phyloP scores from a whole-genome alignment of 2,113 vertebrate species.

The Sinocyclocheilus maitianheensis region DNA sequence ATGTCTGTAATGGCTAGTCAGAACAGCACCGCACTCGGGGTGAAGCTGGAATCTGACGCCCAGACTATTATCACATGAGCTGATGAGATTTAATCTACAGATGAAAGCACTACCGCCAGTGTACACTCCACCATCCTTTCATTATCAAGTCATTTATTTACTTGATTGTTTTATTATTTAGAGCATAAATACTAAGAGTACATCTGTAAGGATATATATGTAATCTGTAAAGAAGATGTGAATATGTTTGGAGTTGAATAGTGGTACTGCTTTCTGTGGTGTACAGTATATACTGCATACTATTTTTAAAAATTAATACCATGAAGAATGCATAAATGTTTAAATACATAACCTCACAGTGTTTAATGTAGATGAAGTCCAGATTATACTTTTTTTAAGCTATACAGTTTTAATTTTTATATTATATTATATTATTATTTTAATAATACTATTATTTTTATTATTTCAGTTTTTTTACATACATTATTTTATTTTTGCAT shows the following conservation, averaged over 20 bases:
- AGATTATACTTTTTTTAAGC: no score
- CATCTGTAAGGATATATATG: background rate
- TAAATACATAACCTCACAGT: background rate
- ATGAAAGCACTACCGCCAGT: background rate
- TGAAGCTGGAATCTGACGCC: conserved; percentile 12
- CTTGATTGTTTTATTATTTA: conserved; percentile 33
- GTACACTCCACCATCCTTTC: background rate
- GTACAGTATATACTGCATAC: background rate
- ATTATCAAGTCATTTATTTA: background rate
- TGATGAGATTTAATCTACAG: background rate
- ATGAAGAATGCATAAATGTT: background rate
- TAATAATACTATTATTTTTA: no score
- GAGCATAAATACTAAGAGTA: background rate
- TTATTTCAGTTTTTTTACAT: no score
- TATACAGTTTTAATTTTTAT: no score
- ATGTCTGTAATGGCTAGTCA: conserved; percentile 22
- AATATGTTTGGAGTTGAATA: background rate
- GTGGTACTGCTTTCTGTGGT: background rate
- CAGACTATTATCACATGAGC: background rate
- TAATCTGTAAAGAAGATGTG: background rate
- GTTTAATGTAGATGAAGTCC: background rate
- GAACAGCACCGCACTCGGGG: background rate
- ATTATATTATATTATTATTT: no score
- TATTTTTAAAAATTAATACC: background rate
- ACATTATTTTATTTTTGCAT: no score